Conservation (phyloP, 2,888 invertebrate species). For the Drosophila sordidula region DNA sequence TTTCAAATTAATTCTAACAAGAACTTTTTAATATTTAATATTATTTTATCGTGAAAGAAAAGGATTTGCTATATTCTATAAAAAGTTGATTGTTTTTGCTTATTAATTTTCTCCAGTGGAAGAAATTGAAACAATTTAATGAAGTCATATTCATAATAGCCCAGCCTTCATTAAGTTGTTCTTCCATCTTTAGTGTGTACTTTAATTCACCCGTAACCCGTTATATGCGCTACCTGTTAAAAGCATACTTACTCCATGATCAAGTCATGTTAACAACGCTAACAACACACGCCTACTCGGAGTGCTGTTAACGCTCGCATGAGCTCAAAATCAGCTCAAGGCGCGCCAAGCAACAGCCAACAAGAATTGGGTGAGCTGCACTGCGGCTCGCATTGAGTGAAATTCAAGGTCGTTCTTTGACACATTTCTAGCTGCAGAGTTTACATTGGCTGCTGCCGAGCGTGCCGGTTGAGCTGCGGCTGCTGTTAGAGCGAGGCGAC, state of each 20-base stretch:
- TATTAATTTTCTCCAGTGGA: no score
- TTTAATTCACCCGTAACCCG: no score
- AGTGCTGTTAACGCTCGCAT: constrained; percentile 23
- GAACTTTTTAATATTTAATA: no score
- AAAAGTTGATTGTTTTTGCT: no score
- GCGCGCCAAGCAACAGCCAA: constrained; percentile 26
- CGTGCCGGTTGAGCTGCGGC: constrained; percentile 23
- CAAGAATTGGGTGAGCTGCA: constrained; percentile 38
- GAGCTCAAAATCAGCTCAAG: constrained; percentile 13
- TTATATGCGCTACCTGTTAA: no score
- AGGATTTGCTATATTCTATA: no score
- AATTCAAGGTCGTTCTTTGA: constrained; percentile 74
- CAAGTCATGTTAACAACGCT: background rate
- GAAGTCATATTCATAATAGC: no score
- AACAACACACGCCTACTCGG: background rate
- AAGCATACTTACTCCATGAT: constrained; percentile 4
- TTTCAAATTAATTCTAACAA: no score
- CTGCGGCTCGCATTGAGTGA: constrained; percentile 48
- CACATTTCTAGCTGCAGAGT: constrained; percentile 68
- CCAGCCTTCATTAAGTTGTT: no score
- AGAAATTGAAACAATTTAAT: no score
- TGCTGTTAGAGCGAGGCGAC: constrained; percentile 28
- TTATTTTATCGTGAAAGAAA: no score
- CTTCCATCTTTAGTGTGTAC: no score
- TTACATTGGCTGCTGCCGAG: constrained; percentile 58